Percentiles rank a stretch among this genome's conserved stretches.
phyloP scores from a whole-genome alignment of 2,888 invertebrate species.

The Drosophila recens region DNA sequence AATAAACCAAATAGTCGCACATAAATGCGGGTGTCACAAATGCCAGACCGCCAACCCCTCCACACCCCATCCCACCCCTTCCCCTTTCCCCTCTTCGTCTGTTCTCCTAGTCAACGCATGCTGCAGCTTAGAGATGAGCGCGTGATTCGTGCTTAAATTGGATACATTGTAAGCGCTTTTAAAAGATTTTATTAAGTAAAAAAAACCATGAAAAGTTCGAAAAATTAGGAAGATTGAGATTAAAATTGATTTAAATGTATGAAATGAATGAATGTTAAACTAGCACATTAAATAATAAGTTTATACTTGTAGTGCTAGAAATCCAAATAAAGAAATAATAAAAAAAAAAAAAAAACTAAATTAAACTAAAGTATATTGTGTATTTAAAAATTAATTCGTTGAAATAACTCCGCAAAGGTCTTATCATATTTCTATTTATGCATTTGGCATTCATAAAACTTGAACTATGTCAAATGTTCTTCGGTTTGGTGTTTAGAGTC shows the following conservation, averaged over 20 bases:
- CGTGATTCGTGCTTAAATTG: neutral
- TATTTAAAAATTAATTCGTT: no score
- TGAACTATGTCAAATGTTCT: neutral
- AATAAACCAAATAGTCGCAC: slow-evolving; percentile 81
- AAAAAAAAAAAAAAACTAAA: no score
- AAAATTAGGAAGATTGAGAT: no score
- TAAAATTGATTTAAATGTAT: no score
- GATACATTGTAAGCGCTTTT: neutral
- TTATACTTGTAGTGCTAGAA: no score
- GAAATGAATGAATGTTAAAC: no score
- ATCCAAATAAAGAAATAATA: no score
- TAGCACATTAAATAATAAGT: no score
- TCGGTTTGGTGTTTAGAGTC: neutral
- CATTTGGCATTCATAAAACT: neutral
- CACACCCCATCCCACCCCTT: neutral
- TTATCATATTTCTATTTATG: neutral
- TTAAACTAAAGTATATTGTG: no score
- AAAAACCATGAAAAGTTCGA: neutral
- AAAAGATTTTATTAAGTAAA: neutral
- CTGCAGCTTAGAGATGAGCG: slow-evolving; percentile 27
- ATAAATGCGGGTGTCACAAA: slow-evolving; percentile 79
- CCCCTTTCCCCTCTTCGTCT: neutral
- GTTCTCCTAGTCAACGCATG: neutral
- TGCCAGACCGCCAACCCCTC: slow-evolving; percentile 8
- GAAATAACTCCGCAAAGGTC: no score